Conservation (phyloP, 2,113 vertebrate species). For the Narcine bancroftii region DNA sequence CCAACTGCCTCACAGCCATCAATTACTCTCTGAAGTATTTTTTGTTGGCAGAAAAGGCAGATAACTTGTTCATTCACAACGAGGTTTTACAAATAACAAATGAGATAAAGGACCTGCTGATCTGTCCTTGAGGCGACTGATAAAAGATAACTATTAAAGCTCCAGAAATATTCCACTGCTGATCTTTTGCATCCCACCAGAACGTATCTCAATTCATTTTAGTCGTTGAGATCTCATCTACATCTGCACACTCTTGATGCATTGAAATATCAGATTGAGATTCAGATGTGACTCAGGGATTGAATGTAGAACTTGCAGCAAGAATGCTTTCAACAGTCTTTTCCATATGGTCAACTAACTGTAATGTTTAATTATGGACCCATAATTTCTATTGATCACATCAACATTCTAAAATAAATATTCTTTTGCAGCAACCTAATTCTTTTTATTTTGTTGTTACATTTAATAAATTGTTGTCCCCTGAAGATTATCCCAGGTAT, state of each 20-base stretch:
- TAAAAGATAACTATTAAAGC: not conserved
- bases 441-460: not conserved
- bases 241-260: not conserved
- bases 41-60: not conserved
- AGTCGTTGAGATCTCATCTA: not conserved
- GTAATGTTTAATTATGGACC: not conserved
- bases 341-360: not conserved
- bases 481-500: constrained; percentile 9
- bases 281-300: not conserved
- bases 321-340: not conserved
- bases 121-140: not conserved
- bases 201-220: not conserved
- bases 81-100: not conserved
- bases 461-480: not conserved
- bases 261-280: not conserved
- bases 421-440: not conserved
- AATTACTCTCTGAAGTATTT: constrained; percentile 7
- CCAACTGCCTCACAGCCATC: not conserved
- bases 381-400: not conserved
- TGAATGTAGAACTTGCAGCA: not conserved
- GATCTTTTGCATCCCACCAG: not conserved
- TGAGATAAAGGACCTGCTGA: not conserved
- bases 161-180: not conserved
- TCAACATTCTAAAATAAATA: not conserved
- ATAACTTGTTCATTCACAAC: not conserved